Percentiles rank a stretch among this genome's conserved stretches.
Conservation (phyloP, 2,888 invertebrate species). For the Lamellibrachia columna region DNA sequence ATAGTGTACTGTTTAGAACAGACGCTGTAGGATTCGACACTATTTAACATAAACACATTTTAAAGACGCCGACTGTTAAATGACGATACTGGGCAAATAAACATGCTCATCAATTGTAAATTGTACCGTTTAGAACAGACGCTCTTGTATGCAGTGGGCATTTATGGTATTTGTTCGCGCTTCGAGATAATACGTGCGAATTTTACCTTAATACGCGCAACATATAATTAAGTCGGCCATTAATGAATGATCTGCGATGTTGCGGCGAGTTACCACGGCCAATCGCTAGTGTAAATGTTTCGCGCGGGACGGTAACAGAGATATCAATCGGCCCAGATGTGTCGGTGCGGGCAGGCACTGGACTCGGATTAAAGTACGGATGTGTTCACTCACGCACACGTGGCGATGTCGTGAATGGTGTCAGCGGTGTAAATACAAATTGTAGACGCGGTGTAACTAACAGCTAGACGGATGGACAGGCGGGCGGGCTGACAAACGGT, state of each 20-base stretch:
- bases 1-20: neutral
- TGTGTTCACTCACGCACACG: neutral
- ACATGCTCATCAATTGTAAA: neutral
- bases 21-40: neutral
- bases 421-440: neutral
- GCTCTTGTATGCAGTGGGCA: neutral
- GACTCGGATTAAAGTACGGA: neutral
- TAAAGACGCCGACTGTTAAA: neutral
- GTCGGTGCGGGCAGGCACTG: neutral
- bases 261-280: neutral
- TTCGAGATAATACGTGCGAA: neutral
- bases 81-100: neutral
- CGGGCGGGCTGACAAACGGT: too few species aligned
- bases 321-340: neutral
- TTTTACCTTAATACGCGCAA: neutral
- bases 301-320: neutral
- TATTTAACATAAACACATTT: too few species aligned
- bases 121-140: neutral
- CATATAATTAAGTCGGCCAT: neutral
- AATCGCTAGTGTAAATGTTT: neutral
- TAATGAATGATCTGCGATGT: neutral
- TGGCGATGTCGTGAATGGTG: neutral
- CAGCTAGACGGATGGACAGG: too few species aligned
- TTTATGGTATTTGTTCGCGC: neutral
- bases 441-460: neutral